These are phyloP conservation scores for Okamejei kenojei DNA, from an alignment of 2,797 vertebrate species.

Conservation along the genomic window DNA sequence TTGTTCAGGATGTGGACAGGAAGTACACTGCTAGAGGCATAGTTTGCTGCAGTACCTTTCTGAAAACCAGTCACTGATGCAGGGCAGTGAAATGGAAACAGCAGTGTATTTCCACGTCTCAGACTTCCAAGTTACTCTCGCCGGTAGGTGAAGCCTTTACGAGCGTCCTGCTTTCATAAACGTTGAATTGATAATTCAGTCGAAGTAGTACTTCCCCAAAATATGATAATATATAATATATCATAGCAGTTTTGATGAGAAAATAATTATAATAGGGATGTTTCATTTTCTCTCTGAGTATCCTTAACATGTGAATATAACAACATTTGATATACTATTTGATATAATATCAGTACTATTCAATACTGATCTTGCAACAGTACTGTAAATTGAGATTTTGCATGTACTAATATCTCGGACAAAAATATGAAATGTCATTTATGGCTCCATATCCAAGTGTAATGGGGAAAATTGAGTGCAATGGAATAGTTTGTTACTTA, in stretches of 20 bases:
- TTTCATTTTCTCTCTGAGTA: background rate
- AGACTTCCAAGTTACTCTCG: background rate
- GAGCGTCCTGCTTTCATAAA: background rate
- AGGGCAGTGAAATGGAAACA: background rate
- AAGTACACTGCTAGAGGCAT: background rate
- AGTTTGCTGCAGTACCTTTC: background rate
- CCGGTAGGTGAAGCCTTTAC: constrained; percentile 12
- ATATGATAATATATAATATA: background rate
- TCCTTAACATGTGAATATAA: background rate
- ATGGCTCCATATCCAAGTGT: background rate
- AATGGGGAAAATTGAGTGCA: background rate
- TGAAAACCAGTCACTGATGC: background rate
- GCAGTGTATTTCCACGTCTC: background rate
- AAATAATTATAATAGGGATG: background rate
- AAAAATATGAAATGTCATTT: background rate
- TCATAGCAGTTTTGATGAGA: background rate
- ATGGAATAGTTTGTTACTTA: background rate
- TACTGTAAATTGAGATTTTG: background rate
- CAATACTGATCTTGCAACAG: background rate
- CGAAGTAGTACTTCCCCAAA: background rate
- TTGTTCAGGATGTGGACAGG: constrained; percentile 19
- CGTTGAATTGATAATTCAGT: background rate
- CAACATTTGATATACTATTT: too few species aligned
- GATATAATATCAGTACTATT: background rate
- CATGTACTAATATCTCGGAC: too few species aligned